These are phyloP conservation scores for Idaea straminata DNA, from an alignment of 2,888 invertebrate species.

Conservation along the genomic window DNA sequence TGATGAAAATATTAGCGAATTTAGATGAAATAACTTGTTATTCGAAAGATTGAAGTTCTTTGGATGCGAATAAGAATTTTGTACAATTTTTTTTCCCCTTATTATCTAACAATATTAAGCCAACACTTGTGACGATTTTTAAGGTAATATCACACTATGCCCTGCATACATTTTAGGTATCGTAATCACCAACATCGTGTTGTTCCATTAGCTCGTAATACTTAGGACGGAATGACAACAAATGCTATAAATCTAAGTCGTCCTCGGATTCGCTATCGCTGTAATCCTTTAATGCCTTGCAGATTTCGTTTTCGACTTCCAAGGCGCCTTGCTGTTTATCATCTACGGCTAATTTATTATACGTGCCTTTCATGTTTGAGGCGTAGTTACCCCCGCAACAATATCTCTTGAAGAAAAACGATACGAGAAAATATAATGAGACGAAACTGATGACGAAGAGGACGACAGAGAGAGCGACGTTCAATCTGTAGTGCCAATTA, in stretches of 20 bases:
- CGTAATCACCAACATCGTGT: slow-evolving; percentile 44
- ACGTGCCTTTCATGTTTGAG: slow-evolving; percentile 56
- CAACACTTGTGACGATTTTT: slow-evolving; percentile 51
- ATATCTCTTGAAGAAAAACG: slow-evolving; percentile 49
- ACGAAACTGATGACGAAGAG: slow-evolving; percentile 52
- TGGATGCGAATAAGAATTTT: slow-evolving; percentile 38
- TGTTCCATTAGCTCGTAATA: slow-evolving; percentile 54
- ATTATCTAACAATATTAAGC: slow-evolving; percentile 21
- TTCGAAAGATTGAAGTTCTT: slow-evolving; percentile 30
- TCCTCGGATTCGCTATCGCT: slow-evolving; percentile 71
- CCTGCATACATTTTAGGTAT: slow-evolving; percentile 45
- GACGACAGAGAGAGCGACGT: slow-evolving; percentile 60
- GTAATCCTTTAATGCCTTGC: slow-evolving; percentile 61
- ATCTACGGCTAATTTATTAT: slow-evolving; percentile 65
- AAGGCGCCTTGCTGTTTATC: slow-evolving; percentile 63
- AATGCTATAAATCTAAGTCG: slow-evolving; percentile 64
- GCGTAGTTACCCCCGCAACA: slow-evolving; percentile 54
- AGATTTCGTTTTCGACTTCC: slow-evolving; percentile 69
- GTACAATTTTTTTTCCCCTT: slow-evolving; percentile 32
- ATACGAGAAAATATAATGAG: slow-evolving; percentile 48
- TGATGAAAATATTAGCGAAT: slow-evolving; percentile 6
- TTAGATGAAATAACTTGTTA: background rate
- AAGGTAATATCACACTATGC: slow-evolving; percentile 55
- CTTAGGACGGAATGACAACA: slow-evolving; percentile 46
- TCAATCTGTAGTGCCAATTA: slow-evolving; percentile 69